Evolutionary conservation across 2,113 vertebrate genomes (phyloP).

Genomic region (Mirounga angustirostris): DNA sequence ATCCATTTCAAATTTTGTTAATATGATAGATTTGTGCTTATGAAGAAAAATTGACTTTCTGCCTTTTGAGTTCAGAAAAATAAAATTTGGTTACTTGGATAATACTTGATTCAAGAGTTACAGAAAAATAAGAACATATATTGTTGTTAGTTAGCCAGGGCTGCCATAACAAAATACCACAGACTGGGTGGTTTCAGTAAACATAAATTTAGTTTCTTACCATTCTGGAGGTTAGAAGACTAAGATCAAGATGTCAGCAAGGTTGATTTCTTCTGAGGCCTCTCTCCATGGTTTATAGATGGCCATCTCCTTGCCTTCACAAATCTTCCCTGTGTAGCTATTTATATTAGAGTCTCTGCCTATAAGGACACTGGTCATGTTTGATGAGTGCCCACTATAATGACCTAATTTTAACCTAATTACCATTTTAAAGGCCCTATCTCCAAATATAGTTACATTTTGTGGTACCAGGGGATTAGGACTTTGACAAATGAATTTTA

Average conservation of each 20-base stretch:
- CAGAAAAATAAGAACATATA: background rate
- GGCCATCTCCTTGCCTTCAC: background rate
- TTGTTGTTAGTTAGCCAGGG: background rate
- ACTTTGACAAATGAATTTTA: background rate
- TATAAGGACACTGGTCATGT: background rate
- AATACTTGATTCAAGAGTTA: background rate
- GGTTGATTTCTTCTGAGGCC: background rate
- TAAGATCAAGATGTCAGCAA: background rate
- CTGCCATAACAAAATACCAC: background rate
- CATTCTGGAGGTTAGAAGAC: background rate
- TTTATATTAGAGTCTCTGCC: background rate
- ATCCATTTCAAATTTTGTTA: background rate
- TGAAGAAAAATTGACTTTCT: background rate
- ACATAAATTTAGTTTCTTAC: constrained; percentile 1
- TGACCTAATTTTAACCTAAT: background rate
- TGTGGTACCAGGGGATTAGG: background rate
- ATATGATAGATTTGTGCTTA: background rate
- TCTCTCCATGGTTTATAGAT: background rate
- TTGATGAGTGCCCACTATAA: background rate
- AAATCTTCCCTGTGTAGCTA: background rate
- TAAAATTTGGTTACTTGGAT: background rate
- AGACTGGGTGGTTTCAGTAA: background rate
- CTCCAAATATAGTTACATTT: background rate
- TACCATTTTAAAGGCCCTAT: background rate
- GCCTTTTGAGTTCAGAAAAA: background rate